Evolutionary conservation across 2,888 invertebrate genomes (phyloP), one percentile per base, ranked within the genome.

Genomic region (Schizotus pectinicornis): DNA sequence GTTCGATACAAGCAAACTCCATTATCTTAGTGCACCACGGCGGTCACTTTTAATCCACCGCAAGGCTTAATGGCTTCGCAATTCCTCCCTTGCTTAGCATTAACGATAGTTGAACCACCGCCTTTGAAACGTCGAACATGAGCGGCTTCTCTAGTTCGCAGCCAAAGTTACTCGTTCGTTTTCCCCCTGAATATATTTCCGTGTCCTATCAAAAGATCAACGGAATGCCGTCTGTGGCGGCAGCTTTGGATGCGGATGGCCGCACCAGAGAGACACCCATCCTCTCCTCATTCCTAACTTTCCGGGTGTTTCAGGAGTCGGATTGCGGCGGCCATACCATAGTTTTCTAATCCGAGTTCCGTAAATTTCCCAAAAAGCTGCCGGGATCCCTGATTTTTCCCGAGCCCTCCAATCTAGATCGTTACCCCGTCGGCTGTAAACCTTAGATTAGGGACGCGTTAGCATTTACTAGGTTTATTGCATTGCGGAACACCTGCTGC

Each of bases 401-500:
- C 22, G 5, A 22, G 22, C 22, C 2, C 22, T 22, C 22, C n/a
- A 5, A 22, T 22, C 22, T 22, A 22, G 22, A 22, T 22, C 22
- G 22, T 22, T 22, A 8, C 43, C 31, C 11, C 7, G 34, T 22
- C 9, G 38, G 31, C 12, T 12, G 9, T 31, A 33, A 51, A 31
- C n/a, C 47, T n/a, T 22, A 51, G 42, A 53, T 57, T 39, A 34
- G 39, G 41, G 37, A 12, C 32, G 7, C 12, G 14, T 43, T 51
- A 31, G 43, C 46, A 56, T 60, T 60, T 60, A 65, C 54, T 56
- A 47, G 64, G 64, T 72, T 70, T 70, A 72, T 71, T 69, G 70
- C 70, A 57, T 56, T 63, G 65, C 63, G 66, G 71, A 72, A 74
- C 76, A 75, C 75, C 75, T 75, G 74, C 74, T 71, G 76, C 69